These are phyloP conservation scores for Drosophila rufa DNA, from an alignment of 1,140 invertebrate species.

Conservation along the genomic window DNA sequence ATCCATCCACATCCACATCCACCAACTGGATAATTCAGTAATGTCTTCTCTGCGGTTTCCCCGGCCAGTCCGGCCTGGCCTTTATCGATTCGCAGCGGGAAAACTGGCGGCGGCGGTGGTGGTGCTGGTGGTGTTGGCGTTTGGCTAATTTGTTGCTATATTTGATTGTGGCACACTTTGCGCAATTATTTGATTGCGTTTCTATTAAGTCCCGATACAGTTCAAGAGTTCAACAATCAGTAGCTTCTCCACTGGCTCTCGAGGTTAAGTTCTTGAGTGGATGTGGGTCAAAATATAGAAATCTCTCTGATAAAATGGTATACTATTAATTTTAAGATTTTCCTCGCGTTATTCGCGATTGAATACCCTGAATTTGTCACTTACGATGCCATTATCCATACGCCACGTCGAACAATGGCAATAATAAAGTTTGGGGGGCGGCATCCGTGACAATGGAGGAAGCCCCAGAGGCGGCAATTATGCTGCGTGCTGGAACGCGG, in stretches of 20 bases:
- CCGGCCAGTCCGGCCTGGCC: slow-evolving; percentile 12
- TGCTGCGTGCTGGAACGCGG: slow-evolving; percentile 32
- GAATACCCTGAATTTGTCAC: slow-evolving; percentile 4
- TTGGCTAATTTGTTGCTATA: slow-evolving; percentile 80
- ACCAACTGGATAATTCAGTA: slow-evolving; percentile 59
- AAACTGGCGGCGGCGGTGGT: slow-evolving; percentile 46
- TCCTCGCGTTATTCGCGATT: not conserved
- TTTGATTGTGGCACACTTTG: slow-evolving; percentile 84
- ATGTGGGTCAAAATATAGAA: slow-evolving; percentile 1
- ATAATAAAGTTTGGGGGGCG: slow-evolving; percentile 52
- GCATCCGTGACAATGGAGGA: slow-evolving; percentile 42
- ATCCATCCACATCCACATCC: slow-evolving; percentile 40
- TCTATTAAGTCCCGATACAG: slow-evolving; percentile 80
- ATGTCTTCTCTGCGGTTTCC: slow-evolving; percentile 53
- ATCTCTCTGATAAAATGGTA: not conserved
- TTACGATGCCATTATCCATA: slow-evolving; percentile 17
- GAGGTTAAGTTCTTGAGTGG: slow-evolving; percentile 54
- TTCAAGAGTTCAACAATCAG: slow-evolving; percentile 81
- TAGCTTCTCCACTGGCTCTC: slow-evolving; percentile 31
- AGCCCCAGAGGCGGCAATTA: slow-evolving; percentile 67
- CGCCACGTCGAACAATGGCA: slow-evolving; percentile 40
- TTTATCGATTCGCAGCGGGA: slow-evolving; percentile 47
- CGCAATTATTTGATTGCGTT: slow-evolving; percentile 83
- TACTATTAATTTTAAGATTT: not conserved
- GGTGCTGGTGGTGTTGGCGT: slow-evolving; percentile 73